Evolutionary conservation across 1,140 invertebrate species (phyloP).

Genomic region (Heliconius hewitsoni): DNA sequence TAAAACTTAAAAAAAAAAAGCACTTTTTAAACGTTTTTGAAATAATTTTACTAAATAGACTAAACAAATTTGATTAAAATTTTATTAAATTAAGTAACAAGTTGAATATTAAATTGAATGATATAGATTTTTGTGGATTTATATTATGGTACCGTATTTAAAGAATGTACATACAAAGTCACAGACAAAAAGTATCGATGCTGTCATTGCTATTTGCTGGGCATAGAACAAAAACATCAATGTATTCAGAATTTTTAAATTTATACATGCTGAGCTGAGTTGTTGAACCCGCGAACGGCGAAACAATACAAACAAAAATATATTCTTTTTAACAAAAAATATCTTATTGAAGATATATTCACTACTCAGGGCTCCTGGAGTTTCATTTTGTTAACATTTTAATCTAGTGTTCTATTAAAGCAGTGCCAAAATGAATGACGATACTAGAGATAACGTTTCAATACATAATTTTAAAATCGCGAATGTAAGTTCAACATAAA

Average conservation of each 20-base stretch:
- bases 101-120: not conserved
- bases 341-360: not conserved
- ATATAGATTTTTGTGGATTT: not conserved
- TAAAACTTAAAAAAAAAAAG: not conserved
- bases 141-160: too few species aligned
- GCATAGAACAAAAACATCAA: not conserved
- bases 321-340: not conserved
- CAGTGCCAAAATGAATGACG: conserved; percentile 3
- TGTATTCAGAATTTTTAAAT: not conserved
- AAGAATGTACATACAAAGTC: not conserved
- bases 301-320: not conserved
- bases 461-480: not conserved
- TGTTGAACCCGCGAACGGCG: not conserved
- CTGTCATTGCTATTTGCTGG: not conserved
- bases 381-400: not conserved
- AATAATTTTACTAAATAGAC: not conserved
- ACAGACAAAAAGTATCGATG: not conserved
- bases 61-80: not conserved
- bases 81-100: too few species aligned
- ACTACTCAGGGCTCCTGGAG: not conserved
- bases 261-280: not conserved
- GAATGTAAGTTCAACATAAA: not conserved
- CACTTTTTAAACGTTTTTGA: not conserved
- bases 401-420: not conserved
- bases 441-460: not conserved